Evolutionary conservation across 2,888 invertebrate genomes (phyloP), one percentile per base, ranked within the genome.

Genomic region (Drosophila demipolita): DNA sequence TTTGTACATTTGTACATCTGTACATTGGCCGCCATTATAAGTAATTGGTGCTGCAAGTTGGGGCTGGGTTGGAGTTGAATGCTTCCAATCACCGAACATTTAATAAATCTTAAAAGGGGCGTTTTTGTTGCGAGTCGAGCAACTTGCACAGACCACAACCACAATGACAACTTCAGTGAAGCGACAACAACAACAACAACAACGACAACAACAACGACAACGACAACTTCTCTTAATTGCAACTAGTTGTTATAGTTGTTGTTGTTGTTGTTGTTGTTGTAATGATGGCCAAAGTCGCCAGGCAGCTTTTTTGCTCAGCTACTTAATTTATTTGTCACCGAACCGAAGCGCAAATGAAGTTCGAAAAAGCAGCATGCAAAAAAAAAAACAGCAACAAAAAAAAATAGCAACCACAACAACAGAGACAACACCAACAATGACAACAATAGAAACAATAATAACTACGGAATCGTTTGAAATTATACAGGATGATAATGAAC

Each of bases 281-380:
- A 66, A 69, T 81, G 53, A 78, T 84, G 78, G 75, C 57, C 72
- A 69, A 73, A 72, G 80, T 71, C 57, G 67, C 72, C 58, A 72
- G 73, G 66, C 83, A 83, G 55, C 72, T 73, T 80, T 73, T 53
- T 55, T 55, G 59, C 64, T 66, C 61, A 62, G 79, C 82, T 82
- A 87, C 85, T 85, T 85, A 84, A 89, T 89, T 89, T 85, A 85
- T 89, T 89, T 85, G 89, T 85, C 89, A 85, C 85, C 87, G 85
- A 85, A 85, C 85, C 87, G 82, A 85, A 82, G 89, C 85, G 79
- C 84, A 87, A 89, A 89, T 84, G 89, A 82, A 89, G 89, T 87
- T 85, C 87, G 82, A 81, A 87, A 73, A 71, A 63, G 64, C 70
- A 68, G 72, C 83, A 87, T 86, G 82, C 72, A 84, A 78, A 81